Base-by-base conservation (phyloP, 1,140 invertebrate species). In the Branchinecta lindahli region DNA sequence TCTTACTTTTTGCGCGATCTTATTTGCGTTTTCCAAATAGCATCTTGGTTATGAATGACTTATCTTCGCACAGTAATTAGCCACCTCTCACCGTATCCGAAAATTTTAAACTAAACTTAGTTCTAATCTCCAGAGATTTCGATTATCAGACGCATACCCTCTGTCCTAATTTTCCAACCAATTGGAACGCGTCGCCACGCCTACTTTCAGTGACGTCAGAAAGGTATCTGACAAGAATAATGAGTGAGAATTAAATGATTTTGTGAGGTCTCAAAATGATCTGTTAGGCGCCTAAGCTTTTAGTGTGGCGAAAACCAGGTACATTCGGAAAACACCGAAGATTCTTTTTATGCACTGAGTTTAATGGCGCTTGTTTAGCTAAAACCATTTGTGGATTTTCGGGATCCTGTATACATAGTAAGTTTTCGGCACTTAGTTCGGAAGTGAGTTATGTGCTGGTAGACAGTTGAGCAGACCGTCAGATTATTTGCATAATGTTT, bases 181-280 rank as follows among this genome's bases (percentile, higher is more conserved):
- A 61, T 61, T 20, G 18, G 52, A 61, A 61, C 12, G 12, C 52
- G 12, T 15, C 12, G 18, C 52, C 18, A 12, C 52, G 18, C 52
- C 52, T 61, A 12, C 18, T 61, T 61, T 61, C 52, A 15, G 18
- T 61, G 52, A 61, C 52, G 52, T 61, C 52, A 61, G 4, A 4
- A 61, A 61, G 52, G 52, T 61, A 61, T 61, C 52, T 61, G 52
- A 61, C 52, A 61, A 61, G 52, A 61, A 61, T 61, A 61, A 61
- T 61, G 52, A 61, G 18, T 12, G 52, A 61, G 18, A 12, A 61
- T 6, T 61, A 61, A 61, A 61, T 61, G 52, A 61, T 12, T 61
- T 15, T 61, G 52, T 61, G 52, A 61, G 52, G 52, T 61, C 52
- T 61, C 18, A 61, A 61, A 61, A 61, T 61, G 52, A 61, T 61